Base-by-base conservation (phyloP, 2,888 invertebrate genomes). In the Dromius quadrimaculatus region DNA sequence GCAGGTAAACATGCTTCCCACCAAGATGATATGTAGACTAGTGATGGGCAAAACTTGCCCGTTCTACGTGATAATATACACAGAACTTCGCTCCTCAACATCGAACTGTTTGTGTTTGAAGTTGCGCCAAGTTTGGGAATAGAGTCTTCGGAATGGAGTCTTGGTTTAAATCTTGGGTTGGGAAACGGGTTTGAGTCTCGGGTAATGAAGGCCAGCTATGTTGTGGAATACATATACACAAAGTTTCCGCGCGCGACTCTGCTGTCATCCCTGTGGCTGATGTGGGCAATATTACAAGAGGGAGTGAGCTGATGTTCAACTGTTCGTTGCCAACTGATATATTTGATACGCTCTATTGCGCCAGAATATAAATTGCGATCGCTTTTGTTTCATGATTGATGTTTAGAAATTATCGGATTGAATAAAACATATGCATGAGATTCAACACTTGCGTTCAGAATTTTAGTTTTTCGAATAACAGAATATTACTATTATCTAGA, bases 351-450 rank as follows among this genome's bases (percentile, higher is more conserved):
- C 50, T 65, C 65, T 50, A 65, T 65, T 65, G 68, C 59, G 32
- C 19, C 6, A 11, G 43, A 59, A 41, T 34, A 59, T 68, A 68
- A 59, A 59, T 57, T 59, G 11, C 43, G 34, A 59, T 68, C 68
- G 59, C 68, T 68, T 68, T 68, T 68, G 68, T 68, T 68, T 68
- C 50, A 68, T 68, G 68, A 68, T 68, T 68, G 68, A 68, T 68
- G 68, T 57, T 43, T 41, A 15, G 17, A 59, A 59, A 59, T 59
- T 68, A 68, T 65, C 65, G 65, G 47, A 65, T 32, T 68, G 59
- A 68, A 68, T 59, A 68, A 68, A 45, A 68, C 68, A 68, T 68
- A 43, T 45, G 43, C n/a, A n/a, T n/a, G n/a, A n/a, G n/a, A n/a
- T n/a, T n/a, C n/a, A n/a, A n/a, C n/a, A n/a, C n/a, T n/a, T n/a